Base-by-base conservation (phyloP, 1,140 invertebrate species). In the Ectropis grisescens region DNA sequence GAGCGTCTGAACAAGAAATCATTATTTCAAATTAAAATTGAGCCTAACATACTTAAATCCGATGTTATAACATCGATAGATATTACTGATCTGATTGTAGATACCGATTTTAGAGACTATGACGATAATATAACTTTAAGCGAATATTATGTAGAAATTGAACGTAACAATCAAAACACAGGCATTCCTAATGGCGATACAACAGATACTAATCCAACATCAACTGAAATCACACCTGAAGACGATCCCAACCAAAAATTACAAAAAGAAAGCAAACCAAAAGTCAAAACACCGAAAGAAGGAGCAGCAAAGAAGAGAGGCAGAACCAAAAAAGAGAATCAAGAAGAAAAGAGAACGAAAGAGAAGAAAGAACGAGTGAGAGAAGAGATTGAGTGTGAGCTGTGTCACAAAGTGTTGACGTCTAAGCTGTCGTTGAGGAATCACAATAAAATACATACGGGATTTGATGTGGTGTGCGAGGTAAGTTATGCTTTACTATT, bases 391-490 rank as follows among this genome's bases (percentile, higher is more conserved):
- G 56, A 79, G 33, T 79, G 74, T 54, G 64, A 79, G 57, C 64
- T 61, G 39, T 79, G 74, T 23, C 67, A 75, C 33, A 79, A 79
- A 29, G 59, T 69, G 30, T 47, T 75, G 25, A 74, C 68, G 0
- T 75, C 68, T 0, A 74, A 62, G 23, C 16, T 71, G 23, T 75
- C 68, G 2, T 35, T 75, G 12, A 36, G 68, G 6, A 79, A 74
- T 37, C 74, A 79, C 66, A 71, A 72, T 37, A 79, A 79, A 23
- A 79, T 75, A 25, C 74, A 79, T 27, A 79, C 74, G 0, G 74
- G 74, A 1, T 75, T 75, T 52, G 65, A 79, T 56, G 53, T 75
- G 9, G 68, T 79, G 29, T 79, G 74, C 42, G 70, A 79, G 59
- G 72, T 72, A 30, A 47, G 49, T 37, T 8, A 19, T 4, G 3